Percentiles rank a stretch among this genome's conserved stretches.
These are phyloP conservation scores for Monopterus albus DNA, from an alignment of 2,113 vertebrate genomes.

Conservation along the genomic window DNA sequence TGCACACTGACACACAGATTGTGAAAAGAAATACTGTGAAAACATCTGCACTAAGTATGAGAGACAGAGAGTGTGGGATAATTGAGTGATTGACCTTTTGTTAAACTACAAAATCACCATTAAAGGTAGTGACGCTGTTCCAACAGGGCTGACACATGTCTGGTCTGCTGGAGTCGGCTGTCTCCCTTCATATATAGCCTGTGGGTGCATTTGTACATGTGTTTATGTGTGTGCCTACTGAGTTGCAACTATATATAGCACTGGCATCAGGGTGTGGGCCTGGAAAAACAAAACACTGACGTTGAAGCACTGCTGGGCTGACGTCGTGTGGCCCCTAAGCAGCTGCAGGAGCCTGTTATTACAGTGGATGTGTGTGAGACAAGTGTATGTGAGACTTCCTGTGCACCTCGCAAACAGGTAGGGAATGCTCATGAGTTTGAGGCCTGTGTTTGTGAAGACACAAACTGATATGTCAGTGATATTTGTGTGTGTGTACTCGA, in stretches of 20 bases:
- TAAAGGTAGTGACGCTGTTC: constrained; percentile 34
- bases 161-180: constrained; percentile 62
- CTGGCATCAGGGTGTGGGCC: constrained; percentile 78
- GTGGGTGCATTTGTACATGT: constrained; percentile 26
- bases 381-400: constrained; percentile 28
- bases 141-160: constrained; percentile 68
- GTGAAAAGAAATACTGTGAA: constrained; percentile 10
- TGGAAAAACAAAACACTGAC: constrained; percentile 81
- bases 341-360: constrained; percentile 73
- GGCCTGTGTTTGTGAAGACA: constrained; percentile 25
- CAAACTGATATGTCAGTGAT: background rate
- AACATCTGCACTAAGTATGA: constrained; percentile 30
- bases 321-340: constrained; percentile 66
- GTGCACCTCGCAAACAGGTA: constrained; percentile 63
- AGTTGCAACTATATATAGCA: constrained; percentile 68
- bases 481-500: constrained; percentile 18
- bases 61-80: constrained; percentile 19
- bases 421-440: constrained; percentile 16
- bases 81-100: constrained; percentile 33
- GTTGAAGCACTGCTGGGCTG: constrained; percentile 62
- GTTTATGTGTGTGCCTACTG: constrained; percentile 46
- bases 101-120: constrained; percentile 29
- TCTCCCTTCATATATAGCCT: constrained; percentile 59
- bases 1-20: background rate
- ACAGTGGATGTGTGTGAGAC: constrained; percentile 52